Evolutionary conservation across 2,888 invertebrate genomes (phyloP).

Genomic region (Heteropelma amictum): DNA sequence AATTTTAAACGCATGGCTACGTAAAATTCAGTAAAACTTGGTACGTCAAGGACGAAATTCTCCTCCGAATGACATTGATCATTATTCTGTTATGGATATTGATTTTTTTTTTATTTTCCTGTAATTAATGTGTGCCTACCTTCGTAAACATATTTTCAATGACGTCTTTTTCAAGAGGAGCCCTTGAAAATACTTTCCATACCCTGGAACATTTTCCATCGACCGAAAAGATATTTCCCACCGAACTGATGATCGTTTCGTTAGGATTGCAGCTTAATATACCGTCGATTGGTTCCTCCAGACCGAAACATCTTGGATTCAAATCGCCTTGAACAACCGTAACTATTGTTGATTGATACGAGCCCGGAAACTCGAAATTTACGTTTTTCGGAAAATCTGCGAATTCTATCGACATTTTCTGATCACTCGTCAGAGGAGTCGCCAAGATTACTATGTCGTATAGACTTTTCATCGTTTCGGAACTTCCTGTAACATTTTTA

Average conservation of each 20-base stretch:
- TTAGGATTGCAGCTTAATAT: conserved; percentile 78
- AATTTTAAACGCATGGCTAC: not conserved
- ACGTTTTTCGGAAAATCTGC: conserved; percentile 73
- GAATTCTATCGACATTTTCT: conserved; percentile 77
- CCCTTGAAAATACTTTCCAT: conserved; percentile 82
- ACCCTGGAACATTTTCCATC: conserved; percentile 71
- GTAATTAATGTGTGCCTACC: conserved; percentile 64
- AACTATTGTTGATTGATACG: conserved; percentile 80
- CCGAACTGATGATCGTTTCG: conserved; percentile 77
- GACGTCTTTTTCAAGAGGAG: conserved; percentile 75
- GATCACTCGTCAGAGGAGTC: conserved; percentile 79
- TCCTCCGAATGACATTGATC: too few species aligned
- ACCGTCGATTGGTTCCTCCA: conserved; percentile 70
- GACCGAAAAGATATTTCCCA: conserved; percentile 76
- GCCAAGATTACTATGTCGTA: conserved; percentile 82
- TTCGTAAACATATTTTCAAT: conserved; percentile 78
- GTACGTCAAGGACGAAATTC: too few species aligned
- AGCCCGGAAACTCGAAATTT: conserved; percentile 72
- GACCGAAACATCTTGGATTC: conserved; percentile 77
- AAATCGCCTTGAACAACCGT: conserved; percentile 80
- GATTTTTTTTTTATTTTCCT: too few species aligned
- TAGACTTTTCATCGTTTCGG: conserved; percentile 57
- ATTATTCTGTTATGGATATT: too few species aligned
- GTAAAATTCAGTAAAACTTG: not conserved
- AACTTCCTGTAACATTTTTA: conserved; percentile 58